Percentiles rank a stretch among this genome's conserved stretches.
Evolutionary conservation across 2,113 vertebrate species (phyloP).

Genomic region (Hydrolagus affinis): DNA sequence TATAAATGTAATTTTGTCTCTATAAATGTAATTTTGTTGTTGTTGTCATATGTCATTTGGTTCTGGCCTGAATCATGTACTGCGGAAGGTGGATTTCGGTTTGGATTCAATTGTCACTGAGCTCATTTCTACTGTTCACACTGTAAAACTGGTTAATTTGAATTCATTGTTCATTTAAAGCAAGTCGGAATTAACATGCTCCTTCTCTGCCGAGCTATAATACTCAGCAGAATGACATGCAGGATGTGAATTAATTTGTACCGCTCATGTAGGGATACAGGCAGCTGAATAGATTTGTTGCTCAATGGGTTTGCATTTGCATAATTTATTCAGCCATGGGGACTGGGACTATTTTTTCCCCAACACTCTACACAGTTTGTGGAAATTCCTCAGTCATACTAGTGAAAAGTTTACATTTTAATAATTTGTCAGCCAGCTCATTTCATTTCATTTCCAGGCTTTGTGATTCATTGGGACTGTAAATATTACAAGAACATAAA

Average conservation of each 20-base stretch:
- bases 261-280: background rate
- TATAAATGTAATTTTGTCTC: too few species aligned
- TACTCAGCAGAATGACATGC: background rate
- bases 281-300: background rate
- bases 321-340: background rate
- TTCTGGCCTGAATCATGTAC: background rate
- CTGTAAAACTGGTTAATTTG: background rate
- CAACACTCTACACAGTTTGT: too few species aligned
- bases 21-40: too few species aligned
- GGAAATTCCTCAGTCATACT: background rate
- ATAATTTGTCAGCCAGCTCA: slow-evolving; percentile 9
- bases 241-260: slow-evolving; percentile 12
- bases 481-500: slow-evolving; percentile 25
- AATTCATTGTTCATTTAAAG: slow-evolving; percentile 16
- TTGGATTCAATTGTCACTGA: background rate
- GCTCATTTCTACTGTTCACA: background rate
- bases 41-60: slow-evolving; percentile 6
- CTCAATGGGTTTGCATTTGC: background rate
- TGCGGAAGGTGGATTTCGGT: background rate
- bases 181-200: background rate
- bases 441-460: background rate
- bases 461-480: slow-evolving; percentile 19
- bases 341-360: background rate
- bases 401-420: background rate
- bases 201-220: slow-evolving; percentile 9